Evolutionary conservation across 2,888 invertebrate genomes (phyloP).

Genomic region (Baccha elongata): DNA sequence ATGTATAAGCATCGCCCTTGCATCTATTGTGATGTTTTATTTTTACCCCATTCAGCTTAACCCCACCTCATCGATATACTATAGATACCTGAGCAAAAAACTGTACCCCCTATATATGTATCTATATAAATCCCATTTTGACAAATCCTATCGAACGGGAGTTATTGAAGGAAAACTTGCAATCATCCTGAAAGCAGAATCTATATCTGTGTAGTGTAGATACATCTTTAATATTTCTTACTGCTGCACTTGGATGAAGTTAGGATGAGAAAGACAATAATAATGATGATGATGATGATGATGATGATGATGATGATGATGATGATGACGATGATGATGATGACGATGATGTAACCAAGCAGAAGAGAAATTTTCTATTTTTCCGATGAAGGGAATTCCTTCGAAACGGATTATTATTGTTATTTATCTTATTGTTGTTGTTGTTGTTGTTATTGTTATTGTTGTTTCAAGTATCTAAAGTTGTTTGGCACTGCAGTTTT

Average conservation of each 20-base stretch:
- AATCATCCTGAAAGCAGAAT: slow-evolving; percentile 61
- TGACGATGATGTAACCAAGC: slow-evolving; percentile 32
- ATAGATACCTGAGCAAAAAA: neutral
- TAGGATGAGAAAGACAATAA: slow-evolving; percentile 41
- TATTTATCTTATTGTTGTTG: slow-evolving; percentile 43
- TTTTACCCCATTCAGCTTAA: slow-evolving; percentile 1
- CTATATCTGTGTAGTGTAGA: slow-evolving; percentile 2
- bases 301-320: slow-evolving; percentile 38
- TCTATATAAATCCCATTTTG: slow-evolving; percentile 54
- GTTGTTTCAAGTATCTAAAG: slow-evolving; percentile 34
- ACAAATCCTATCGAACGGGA: slow-evolving; percentile 62
- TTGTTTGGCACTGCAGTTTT: slow-evolving; percentile 45
- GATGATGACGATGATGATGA: slow-evolving; percentile 45
- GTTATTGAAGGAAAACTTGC: slow-evolving; percentile 52
- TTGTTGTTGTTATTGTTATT: slow-evolving; percentile 20
- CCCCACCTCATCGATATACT: neutral
- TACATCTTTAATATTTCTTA: slow-evolving; percentile 53
- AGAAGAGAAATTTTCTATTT: slow-evolving; percentile 48
- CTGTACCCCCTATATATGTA: neutral
- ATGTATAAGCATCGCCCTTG: slow-evolving; percentile 23
- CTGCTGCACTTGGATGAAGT: slow-evolving; percentile 21
- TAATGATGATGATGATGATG: slow-evolving; percentile 41
- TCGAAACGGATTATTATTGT: slow-evolving; percentile 63
- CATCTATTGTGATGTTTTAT: slow-evolving; percentile 29
- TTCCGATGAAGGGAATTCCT: slow-evolving; percentile 49